phyloP scores from a whole-genome alignment of 2,888 invertebrate species.

The Eupithecia exiguata region DNA sequence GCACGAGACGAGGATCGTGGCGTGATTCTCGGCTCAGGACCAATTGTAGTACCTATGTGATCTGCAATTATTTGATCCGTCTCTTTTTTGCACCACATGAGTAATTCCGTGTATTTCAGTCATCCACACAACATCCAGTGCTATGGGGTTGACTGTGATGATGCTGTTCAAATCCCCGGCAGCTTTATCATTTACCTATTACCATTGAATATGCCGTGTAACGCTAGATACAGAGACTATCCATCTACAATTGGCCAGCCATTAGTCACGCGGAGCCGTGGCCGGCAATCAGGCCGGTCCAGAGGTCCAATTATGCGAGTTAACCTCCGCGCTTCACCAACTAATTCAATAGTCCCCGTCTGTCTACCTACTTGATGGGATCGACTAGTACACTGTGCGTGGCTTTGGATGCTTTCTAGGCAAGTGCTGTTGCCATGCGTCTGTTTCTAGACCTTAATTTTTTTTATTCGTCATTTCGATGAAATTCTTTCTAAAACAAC shows the following conservation, averaged over 20 bases:
- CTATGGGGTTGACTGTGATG: too few species aligned
- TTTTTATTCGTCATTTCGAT: neutral
- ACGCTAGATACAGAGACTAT: neutral
- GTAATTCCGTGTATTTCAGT: too few species aligned
- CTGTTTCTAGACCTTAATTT: neutral
- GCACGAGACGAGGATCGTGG: too few species aligned
- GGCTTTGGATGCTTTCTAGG: neutral
- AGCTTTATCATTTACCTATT: neutral
- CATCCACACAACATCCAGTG: too few species aligned
- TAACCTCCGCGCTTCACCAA: constrained; percentile 73
- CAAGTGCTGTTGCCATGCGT: neutral
- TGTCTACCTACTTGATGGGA: constrained; percentile 21
- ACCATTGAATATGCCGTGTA: neutral
- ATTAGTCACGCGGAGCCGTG: constrained; percentile 30
- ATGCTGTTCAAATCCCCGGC: too few species aligned
- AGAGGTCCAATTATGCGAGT: constrained; percentile 70
- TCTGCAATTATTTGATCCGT: too few species aligned
- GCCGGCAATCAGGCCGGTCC: constrained; percentile 42
- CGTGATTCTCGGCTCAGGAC: too few species aligned
- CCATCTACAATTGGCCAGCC: constrained; percentile 18
- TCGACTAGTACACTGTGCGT: neutral
- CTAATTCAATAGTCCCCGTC: constrained; percentile 64
- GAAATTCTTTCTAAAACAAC: too few species aligned
- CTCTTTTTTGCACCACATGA: too few species aligned
- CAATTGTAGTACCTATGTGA: too few species aligned